These are phyloP conservation scores for Catamblyrhynchus diadema DNA, from an alignment of 2,797 vertebrate species.

Conservation along the genomic window DNA sequence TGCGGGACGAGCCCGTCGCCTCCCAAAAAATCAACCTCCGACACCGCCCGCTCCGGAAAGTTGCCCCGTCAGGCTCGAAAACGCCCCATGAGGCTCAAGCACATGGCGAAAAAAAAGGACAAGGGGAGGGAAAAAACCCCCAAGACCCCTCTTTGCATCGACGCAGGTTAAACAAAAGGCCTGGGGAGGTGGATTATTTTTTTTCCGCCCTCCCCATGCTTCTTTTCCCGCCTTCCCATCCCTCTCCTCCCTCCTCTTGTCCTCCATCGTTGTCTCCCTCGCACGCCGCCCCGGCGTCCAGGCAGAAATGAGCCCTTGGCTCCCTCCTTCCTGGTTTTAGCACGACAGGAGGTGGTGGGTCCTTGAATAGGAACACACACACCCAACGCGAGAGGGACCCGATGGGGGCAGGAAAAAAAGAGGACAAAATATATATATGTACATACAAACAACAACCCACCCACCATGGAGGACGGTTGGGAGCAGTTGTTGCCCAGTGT, in stretches of 20 bases:
- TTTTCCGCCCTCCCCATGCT: neutral
- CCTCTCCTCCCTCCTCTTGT: neutral
- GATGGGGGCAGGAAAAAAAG: neutral
- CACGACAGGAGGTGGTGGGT: constrained; percentile 18
- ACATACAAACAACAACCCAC: neutral
- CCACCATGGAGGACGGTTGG: neutral
- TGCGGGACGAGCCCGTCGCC: neutral
- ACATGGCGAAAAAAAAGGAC: neutral
- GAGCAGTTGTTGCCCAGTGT: neutral
- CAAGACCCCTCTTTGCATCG: neutral
- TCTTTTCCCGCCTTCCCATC: neutral
- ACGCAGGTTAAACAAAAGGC: constrained; percentile 46
- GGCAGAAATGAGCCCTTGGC: constrained; percentile 16
- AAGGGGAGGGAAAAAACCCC: neutral
- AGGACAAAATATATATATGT: neutral
- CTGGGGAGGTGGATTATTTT: neutral
- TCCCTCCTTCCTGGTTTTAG: constrained; percentile 42
- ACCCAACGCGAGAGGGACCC: neutral
- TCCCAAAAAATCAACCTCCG: neutral
- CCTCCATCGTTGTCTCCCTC: neutral
- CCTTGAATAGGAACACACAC: constrained; percentile 24
- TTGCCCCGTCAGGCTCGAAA: neutral
- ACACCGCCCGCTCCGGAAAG: neutral
- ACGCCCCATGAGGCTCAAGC: neutral
- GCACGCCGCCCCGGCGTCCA: neutral